Evolutionary conservation across 2,113 vertebrate species (phyloP).

Genomic region (Antechinus flavipes): DNA sequence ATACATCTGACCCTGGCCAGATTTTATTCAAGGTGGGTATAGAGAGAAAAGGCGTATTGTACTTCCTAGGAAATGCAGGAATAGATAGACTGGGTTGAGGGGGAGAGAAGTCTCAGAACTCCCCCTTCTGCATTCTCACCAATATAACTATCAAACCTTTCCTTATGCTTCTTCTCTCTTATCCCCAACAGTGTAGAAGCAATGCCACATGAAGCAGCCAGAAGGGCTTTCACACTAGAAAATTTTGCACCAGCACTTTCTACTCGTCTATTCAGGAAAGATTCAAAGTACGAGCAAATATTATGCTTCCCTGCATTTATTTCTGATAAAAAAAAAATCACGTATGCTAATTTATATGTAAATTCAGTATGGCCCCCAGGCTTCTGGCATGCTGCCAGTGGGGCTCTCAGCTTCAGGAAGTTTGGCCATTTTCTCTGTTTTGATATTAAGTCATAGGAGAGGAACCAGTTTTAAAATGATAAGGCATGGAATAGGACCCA

Average conservation of each 20-base stretch:
- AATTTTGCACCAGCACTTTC: constrained; percentile 14
- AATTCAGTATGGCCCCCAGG: constrained; percentile 72
- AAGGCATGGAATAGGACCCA: background rate
- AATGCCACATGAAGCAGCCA: background rate
- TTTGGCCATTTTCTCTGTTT: constrained; percentile 55
- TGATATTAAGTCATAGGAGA: background rate
- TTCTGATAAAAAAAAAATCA: constrained; percentile 69
- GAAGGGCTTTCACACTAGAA: constrained; percentile 8
- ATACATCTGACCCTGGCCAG: background rate
- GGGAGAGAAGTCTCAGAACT: background rate
- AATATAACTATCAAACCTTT: background rate
- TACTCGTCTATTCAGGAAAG: constrained; percentile 40
- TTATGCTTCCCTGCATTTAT: constrained; percentile 76
- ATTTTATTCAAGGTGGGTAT: background rate
- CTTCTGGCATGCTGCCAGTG: constrained; percentile 66
- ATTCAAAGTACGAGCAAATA: constrained; percentile 75
- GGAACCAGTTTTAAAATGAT: background rate
- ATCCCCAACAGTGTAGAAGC: background rate
- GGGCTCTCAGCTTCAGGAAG: constrained; percentile 50
- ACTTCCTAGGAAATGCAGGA: constrained; percentile 33
- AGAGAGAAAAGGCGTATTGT: background rate
- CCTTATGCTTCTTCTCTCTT: background rate
- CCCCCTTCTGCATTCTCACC: background rate
- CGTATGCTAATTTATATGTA: constrained; percentile 80
- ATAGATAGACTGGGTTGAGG: background rate